Evolutionary conservation across 2,113 vertebrate genomes (phyloP), one percentile per base, ranked within the genome.

Genomic region (Pachypanchax playfairii): DNA sequence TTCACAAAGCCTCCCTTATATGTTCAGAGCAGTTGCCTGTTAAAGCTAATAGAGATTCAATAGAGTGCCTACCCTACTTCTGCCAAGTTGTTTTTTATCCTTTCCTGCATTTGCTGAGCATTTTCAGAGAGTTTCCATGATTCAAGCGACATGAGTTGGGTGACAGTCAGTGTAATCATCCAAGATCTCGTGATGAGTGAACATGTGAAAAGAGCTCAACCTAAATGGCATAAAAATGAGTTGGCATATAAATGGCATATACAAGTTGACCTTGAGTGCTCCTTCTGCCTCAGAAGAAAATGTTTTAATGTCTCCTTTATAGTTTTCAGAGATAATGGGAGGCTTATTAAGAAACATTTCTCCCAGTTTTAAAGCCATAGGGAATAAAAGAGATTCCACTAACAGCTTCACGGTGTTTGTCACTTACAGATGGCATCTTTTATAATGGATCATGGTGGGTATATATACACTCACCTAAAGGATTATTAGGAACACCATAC

Each of bases 181-280:
- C 60, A 73, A 55, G 72, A 79, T 88, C 85, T 84, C 70, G 67
- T 38, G 57, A 72, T 62, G 55, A 77, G 81, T 80, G 70, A 79
- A 79, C 65, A 71, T 77, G 80, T 77, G 51, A 81, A 75, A 88
- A 71, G 57, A 74, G 65, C 79, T 84, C 56, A 66, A 57, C 72
- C 74, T 75, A 84, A 89, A 85, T 82, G 73, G 68, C 57, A 85
- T 88, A 64, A 69, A 86, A 86, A 87, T 81, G 68, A 89, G 73
- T 85, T 84, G 70, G 84, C 63, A 26, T 49, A 39, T 17, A 49
- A 49, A 39, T 39, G 58, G 44, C 58, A 21, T 39, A 48, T 60
- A 31, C 64, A 71, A 53, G 60, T 62, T 82, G 89, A 89, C 86
- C 88, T 91, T 88, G 74, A 57, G 66, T 74, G 71, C 82, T 85